Percentiles rank a stretch among this genome's conserved stretches.
phyloP scores from a whole-genome alignment of 2,797 vertebrate species.

The Melanotaenia nigrans region DNA sequence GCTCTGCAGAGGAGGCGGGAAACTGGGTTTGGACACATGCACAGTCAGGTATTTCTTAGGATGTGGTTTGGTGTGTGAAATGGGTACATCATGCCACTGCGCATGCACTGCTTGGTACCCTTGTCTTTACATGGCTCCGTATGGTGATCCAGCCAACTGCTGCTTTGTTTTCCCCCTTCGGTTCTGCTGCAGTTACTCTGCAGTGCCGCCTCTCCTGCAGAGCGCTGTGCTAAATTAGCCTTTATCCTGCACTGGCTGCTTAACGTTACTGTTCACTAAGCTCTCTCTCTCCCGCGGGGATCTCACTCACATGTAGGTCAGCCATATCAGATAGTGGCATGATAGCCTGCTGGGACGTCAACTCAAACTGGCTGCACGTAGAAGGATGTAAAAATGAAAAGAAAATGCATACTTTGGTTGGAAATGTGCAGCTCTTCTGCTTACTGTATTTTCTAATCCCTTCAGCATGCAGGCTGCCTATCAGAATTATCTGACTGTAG shows the following conservation, averaged over 20 bases:
- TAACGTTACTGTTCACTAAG: constrained; percentile 37
- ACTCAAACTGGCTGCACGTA: constrained; percentile 35
- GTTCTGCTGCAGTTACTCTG: constrained; percentile 48
- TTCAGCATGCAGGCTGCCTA: constrained; percentile 22
- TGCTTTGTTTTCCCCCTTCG: constrained; percentile 19
- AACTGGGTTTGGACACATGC: constrained; percentile 44
- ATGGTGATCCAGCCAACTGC: constrained; percentile 7
- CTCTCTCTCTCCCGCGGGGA: constrained; percentile 45
- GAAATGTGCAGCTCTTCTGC: constrained; percentile 6
- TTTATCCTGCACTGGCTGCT: constrained; percentile 47
- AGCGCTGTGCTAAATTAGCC: constrained; percentile 54
- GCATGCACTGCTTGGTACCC: constrained; percentile 12
- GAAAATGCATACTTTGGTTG: constrained; percentile 9
- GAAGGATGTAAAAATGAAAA: constrained; percentile 25
- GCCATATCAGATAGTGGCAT: constrained; percentile 60
- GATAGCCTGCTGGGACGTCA: constrained; percentile 47
- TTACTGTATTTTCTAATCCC: constrained; percentile 22
- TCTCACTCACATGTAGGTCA: constrained; percentile 73
- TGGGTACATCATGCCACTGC: constrained; percentile 16
- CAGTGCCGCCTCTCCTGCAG: constrained; percentile 60
- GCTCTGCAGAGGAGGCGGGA: constrained; percentile 19
- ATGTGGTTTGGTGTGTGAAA: constrained; percentile 23
- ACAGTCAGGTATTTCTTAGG: constrained; percentile 21
- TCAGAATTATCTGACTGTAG: constrained; percentile 39
- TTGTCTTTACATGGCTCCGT: constrained; percentile 27